Evolutionary conservation across 35 echinoderm and acorn worm species (phyloP), one percentile per base, ranked within the genome.

Genomic region (Chiridota heheva): DNA sequence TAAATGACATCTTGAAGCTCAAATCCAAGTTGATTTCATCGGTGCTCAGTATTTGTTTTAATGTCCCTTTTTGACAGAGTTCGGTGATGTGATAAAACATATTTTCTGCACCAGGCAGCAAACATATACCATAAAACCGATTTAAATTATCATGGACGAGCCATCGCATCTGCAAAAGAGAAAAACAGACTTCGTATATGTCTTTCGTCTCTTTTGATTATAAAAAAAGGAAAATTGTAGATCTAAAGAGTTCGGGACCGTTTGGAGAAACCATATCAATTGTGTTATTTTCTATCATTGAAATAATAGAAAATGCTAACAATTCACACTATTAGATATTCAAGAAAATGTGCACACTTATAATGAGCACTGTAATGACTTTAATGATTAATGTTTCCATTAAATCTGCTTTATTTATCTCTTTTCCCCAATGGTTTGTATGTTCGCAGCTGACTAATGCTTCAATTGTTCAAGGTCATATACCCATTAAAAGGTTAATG

Each of bases 1-100:
- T 91, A 49, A 97, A 91, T 0, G 93, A 97, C 51, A 90, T 60
- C 47, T 97, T 91, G 66, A 97, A 97, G 60, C 88, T 97, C 0
- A 91, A 80, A 63, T 97, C 93, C 22, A 97, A 72, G 32, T 88
- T 86, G 59, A 97, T 75, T 27, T 97, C 93, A 72, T 97, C 93
- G 42, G 91, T 97, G 6, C 77, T 73, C 20, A 97, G 18, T 20
- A 91, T 65, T 42, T 41, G 65, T 34, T 72, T 77, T 31, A 97
- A 80, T 42, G 78, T 91, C 41, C 93, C 93, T 49, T 97, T 97
- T 7, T 88, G 40, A 61, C 93, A 86, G 62, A 77, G 88, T 64
- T 97, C 93, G 20, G 69, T 90, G 37, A 86, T 76, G 55, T 97
- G 84, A 60, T 91, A 97, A 36, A 97, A 80, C n/a, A 76, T 83